Percentiles rank a stretch among this genome's conserved stretches.
These are phyloP conservation scores for Falco berigora DNA, from an alignment of 2,797 vertebrate genomes.

Conservation along the genomic window DNA sequence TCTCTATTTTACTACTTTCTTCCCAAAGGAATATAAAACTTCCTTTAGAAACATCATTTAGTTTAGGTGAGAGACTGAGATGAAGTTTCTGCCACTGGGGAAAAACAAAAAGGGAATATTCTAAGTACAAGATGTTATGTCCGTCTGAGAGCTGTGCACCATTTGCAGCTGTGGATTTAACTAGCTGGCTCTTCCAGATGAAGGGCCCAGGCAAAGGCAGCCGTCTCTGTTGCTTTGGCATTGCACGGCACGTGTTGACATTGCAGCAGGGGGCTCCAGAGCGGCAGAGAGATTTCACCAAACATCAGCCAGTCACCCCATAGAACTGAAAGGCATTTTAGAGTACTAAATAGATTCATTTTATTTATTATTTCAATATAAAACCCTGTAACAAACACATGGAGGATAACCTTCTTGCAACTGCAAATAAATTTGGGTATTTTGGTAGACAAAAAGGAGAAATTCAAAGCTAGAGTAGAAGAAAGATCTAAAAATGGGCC, in stretches of 20 bases:
- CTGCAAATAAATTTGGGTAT: neutral
- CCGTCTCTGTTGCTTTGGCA: neutral
- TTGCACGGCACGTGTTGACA: neutral
- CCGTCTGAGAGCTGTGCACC: neutral
- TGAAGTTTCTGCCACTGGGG: neutral
- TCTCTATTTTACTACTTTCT: neutral
- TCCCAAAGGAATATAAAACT: neutral
- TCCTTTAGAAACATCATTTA: neutral
- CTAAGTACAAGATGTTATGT: neutral
- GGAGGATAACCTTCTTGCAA: neutral
- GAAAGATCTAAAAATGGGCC: neutral
- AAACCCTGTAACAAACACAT: neutral
- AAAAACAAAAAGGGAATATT: neutral
- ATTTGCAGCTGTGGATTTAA: neutral
- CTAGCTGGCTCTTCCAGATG: neutral
- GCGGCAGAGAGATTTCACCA: neutral
- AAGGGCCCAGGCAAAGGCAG: neutral
- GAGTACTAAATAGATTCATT: neutral
- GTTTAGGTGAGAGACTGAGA: neutral
- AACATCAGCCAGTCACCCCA: neutral
- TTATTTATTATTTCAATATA: neutral
- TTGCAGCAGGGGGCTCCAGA: neutral
- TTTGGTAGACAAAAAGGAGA: neutral
- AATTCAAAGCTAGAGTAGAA: neutral
- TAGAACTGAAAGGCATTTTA: neutral